These are phyloP conservation scores for Neodiprion pinetum DNA, from an alignment of 1,140 invertebrate genomes.

Conservation along the genomic window DNA sequence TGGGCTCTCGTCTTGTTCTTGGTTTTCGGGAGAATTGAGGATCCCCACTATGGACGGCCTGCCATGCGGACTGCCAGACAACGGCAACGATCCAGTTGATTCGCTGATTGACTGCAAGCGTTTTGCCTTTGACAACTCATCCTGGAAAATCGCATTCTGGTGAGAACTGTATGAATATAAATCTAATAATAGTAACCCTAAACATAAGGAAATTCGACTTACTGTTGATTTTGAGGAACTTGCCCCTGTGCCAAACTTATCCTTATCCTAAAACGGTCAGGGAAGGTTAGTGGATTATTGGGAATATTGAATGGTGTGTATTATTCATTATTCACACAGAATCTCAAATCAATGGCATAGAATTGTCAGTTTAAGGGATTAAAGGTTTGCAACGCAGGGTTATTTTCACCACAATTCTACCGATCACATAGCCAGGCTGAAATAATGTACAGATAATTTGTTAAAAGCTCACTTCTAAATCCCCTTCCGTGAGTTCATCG, in stretches of 20 bases:
- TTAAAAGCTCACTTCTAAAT: slow-evolving; percentile 49
- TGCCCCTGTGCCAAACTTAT: slow-evolving; percentile 50
- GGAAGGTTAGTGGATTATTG: slow-evolving; percentile 23
- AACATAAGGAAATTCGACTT: slow-evolving; percentile 40
- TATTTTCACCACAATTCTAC: background rate
- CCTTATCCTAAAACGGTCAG: slow-evolving; percentile 52
- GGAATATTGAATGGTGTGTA: background rate
- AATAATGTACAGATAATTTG: slow-evolving; percentile 10
- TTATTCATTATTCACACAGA: background rate
- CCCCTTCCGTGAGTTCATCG: slow-evolving; percentile 62
- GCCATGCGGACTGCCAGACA: slow-evolving; percentile 46
- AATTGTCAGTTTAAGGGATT: background rate
- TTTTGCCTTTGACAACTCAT: slow-evolving; percentile 48
- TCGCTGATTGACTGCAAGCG: slow-evolving; percentile 52
- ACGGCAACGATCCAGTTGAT: slow-evolving; percentile 34
- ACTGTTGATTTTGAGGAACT: slow-evolving; percentile 54
- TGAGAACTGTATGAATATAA: background rate
- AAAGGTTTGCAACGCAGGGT: background rate
- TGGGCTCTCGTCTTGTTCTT: slow-evolving; percentile 49
- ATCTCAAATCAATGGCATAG: too few species aligned
- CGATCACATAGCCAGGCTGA: background rate
- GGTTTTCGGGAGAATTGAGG: slow-evolving; percentile 44
- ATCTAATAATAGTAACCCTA: background rate
- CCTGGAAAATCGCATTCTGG: slow-evolving; percentile 34
- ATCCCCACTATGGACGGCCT: slow-evolving; percentile 50